Evolutionary conservation across 2,797 vertebrate species (phyloP), one percentile per base, ranked within the genome.

Genomic region (Pteronotus mesoamericanus): DNA sequence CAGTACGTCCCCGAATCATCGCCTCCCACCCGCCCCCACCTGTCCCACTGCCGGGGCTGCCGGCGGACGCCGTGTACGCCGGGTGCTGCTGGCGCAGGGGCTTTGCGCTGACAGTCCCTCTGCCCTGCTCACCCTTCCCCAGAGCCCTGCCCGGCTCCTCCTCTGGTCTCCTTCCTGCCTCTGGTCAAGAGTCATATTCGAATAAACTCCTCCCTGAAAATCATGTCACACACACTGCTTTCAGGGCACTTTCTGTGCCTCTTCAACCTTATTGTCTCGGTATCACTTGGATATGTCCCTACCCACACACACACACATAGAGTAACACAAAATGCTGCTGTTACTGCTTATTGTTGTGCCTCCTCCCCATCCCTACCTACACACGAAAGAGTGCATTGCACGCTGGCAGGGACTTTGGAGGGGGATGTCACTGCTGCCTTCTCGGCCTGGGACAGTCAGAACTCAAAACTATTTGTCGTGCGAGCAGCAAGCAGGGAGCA

Each of bases 111-210:
- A 71, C 5, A 18, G 6, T 32, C 9, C 22, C 22, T 84, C 51
- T 87, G 32, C 9, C 44, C 64, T 61, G 68, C 22, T 12, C 26
- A 21, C 21, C 59, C 18, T 18, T 66, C 21, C 9, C 7, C 61
- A 61, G 32, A 29, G 34, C 55, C 32, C 46, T 53, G 26, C 10
- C 39, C 12, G 21, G 61, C 8, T 72, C 21, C 19, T 6, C 48
- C n/a, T 7, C 29, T 93, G 42, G 15, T 32, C 93, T 68, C 39
- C 59, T 93, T 80, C 55, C 78, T 78, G 53, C 74, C 32, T 77
- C 42, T 74, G 64, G 55, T 32, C 75, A 53, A 77, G 86, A 32
- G 42, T 64, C 32, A 0, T 71, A 44, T 75, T 68, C 64, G 72
- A 84, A 89, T 64, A 72, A 66, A 37, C 18, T 14, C 42, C 92